Evolutionary conservation across 2,113 vertebrate species (phyloP), one percentile per base, ranked within the genome.

Genomic region (Trogon melanurus): DNA sequence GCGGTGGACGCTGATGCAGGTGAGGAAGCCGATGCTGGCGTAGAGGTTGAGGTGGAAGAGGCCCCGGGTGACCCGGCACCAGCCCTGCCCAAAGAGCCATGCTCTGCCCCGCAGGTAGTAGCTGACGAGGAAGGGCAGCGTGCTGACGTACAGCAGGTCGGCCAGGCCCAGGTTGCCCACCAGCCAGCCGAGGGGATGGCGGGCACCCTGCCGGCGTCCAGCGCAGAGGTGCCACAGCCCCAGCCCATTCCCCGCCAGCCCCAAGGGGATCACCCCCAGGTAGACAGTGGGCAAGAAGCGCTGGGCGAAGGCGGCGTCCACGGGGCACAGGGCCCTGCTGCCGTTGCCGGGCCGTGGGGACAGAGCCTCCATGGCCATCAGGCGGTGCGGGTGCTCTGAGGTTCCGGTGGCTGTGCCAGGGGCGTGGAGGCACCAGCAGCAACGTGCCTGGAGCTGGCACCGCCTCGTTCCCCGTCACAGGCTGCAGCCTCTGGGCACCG

Each of bases 21-120:
- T 98, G 66, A 99, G 98, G 83, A 99, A 99, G 15, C 98, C 97
- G 16, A 99, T 98, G 95, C 98, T 99, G 89, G 98, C 97, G 1
- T 98, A 99, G 29, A 98, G 95, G 87, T 99, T 99, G 87, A 99
- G 64, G 80, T 98, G 98, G 95, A 99, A 99, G 60, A 89, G 97
- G 79, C 97, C 92, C 21, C 98, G 95, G 22, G 98, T 98, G 11
- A 97, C 22, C 58, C 95, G 98, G 98, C 99, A 99, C 93, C 98
- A 98, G 9, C 10, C 11, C 2, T 92, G 83, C 76, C 98, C 98
- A 11, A 99, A 99, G 48, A 95, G 66, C 98, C 98, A 99, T 3
- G 3, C 13, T 2, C 95, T 95, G 12, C 10, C 45, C 9, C 1
- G 91, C 13, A 81, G 88, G 85, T 99, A 97, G 91, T 98, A 98